Conservation (phyloP, 2,113 vertebrate genomes). For the Castor canadensis region DNA sequence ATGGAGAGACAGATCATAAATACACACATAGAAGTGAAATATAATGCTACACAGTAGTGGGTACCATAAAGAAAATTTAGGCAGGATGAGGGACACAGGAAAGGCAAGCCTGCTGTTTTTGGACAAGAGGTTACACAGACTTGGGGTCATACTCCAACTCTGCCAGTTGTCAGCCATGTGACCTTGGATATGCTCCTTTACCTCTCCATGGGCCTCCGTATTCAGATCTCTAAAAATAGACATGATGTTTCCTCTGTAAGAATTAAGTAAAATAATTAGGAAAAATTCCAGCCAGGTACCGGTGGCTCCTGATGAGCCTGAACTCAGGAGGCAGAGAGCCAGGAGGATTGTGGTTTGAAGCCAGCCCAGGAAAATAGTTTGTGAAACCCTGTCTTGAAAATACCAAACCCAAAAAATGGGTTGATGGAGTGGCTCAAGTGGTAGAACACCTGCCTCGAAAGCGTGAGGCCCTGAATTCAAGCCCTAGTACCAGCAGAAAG, state of each 20-base stretch:
- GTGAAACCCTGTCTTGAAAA: too few species aligned
- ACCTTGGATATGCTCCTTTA: background rate
- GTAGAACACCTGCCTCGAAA: too few species aligned
- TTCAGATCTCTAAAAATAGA: background rate
- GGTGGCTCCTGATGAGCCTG: too few species aligned
- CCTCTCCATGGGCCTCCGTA: background rate
- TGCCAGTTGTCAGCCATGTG: background rate
- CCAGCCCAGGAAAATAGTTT: too few species aligned
- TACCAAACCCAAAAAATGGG: too few species aligned
- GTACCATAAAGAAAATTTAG: background rate
- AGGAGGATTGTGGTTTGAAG: too few species aligned
- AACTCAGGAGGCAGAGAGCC: too few species aligned
- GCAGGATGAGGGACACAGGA: background rate
- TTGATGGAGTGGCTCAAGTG: too few species aligned
- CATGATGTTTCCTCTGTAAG: background rate
- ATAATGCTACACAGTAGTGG: fast-evolving
- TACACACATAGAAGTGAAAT: background rate
- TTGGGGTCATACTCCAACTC: background rate
- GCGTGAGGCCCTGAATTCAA: too few species aligned
- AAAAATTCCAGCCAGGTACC: too few species aligned
- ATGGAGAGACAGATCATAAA: background rate
- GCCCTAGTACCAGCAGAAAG: too few species aligned
- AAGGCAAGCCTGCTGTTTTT: background rate
- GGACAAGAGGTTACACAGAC: fast-evolving
- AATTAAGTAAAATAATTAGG: background rate